These are phyloP conservation scores for Tetanocera ferruginea DNA, from an alignment of 2,888 invertebrate species.

Conservation along the genomic window DNA sequence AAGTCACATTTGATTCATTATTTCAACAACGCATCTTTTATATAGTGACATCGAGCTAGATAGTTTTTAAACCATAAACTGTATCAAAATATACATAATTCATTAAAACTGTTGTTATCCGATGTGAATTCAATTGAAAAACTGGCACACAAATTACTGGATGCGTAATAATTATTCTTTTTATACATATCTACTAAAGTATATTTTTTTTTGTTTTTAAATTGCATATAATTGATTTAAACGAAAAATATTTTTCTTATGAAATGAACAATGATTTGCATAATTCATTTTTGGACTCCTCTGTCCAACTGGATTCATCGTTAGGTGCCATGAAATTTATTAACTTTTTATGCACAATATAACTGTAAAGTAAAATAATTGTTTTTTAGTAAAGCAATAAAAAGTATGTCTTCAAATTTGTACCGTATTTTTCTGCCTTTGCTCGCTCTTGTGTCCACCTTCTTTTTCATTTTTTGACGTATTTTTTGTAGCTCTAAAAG, in stretches of 20 bases:
- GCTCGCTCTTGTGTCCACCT: conserved; percentile 92
- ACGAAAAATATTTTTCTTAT: conserved; percentile 29
- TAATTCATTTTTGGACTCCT: conserved; percentile 84
- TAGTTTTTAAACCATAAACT: no score
- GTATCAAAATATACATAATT: no score
- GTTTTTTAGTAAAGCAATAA: neutral
- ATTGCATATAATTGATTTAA: neutral
- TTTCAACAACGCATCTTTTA: no score
- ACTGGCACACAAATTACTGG: no score
- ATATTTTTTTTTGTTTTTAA: no score
- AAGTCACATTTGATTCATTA: no score
- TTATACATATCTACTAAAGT: neutral
- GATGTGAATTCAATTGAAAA: no score
- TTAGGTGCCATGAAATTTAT: conserved; percentile 93
- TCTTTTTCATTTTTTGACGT: conserved; percentile 91
- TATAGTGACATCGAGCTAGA: no score
- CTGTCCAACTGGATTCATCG: conserved; percentile 77
- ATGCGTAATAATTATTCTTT: neutral
- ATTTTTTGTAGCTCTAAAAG: conserved; percentile 94
- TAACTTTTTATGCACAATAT: conserved; percentile 86
- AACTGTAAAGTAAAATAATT: conserved; percentile 65
- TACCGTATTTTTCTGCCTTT: conserved; percentile 90
- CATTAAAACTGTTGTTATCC: no score
- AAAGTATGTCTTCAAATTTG: conserved; percentile 17
- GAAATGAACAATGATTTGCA: conserved; percentile 83